Conservation (phyloP, 2,797 vertebrate genomes). For the Dryobates pubescens region DNA sequence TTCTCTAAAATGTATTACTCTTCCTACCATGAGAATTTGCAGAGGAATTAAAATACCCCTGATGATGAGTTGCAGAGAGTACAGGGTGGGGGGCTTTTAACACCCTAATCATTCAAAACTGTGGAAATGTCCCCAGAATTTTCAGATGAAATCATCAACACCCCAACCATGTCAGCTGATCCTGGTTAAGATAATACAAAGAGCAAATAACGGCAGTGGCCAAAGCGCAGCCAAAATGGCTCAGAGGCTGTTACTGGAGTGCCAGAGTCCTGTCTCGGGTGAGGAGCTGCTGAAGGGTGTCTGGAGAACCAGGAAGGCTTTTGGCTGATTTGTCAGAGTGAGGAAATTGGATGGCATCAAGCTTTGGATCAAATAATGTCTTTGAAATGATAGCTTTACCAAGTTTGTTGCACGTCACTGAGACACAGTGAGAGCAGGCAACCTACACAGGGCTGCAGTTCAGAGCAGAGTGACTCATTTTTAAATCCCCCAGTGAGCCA, state of each 20-base stretch:
- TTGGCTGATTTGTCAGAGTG: neutral
- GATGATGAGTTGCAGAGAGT: neutral
- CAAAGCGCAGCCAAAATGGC: neutral
- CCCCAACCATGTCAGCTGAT: neutral
- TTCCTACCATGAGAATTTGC: neutral
- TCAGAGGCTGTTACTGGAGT: neutral
- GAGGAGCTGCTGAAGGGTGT: neutral
- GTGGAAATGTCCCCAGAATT: neutral
- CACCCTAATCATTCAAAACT: neutral
- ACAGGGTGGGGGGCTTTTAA: accelerated
- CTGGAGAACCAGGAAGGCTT: neutral
- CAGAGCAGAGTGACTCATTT: neutral
- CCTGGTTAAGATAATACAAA: neutral
- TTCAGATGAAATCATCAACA: neutral
- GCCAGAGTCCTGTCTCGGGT: neutral
- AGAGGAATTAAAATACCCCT: neutral
- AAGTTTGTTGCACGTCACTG: neutral
- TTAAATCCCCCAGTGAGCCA: neutral
- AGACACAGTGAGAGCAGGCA: neutral
- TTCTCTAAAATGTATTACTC: neutral
- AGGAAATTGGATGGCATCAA: neutral
- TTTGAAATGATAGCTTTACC: neutral
- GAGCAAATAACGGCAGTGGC: neutral
- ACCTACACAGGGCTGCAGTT: neutral
- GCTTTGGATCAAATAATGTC: neutral